Conservation (phyloP, 2,797 vertebrate genomes). For the Sitta carolinensis region DNA sequence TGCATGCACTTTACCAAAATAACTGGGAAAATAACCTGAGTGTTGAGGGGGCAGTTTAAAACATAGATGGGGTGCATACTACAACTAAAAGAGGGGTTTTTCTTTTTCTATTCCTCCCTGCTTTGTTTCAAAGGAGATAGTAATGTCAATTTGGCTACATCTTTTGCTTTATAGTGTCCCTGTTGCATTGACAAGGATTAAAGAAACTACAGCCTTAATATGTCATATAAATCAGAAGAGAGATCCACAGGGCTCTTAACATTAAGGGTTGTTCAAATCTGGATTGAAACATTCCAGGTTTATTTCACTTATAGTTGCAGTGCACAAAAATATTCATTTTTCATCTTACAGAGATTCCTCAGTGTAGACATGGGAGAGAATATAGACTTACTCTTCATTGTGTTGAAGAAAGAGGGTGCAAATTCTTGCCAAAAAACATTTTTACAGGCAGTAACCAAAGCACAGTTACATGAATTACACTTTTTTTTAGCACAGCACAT, state of each 20-base stretch:
- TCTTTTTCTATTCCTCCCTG: neutral
- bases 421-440: neutral
- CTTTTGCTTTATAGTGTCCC: neutral
- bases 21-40: neutral
- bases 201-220: neutral
- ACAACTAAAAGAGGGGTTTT: neutral
- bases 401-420: neutral
- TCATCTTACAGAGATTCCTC: neutral
- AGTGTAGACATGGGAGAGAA: neutral
- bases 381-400: neutral
- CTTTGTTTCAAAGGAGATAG: neutral
- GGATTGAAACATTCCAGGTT: neutral
- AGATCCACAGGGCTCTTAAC: neutral
- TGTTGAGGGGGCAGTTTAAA: neutral
- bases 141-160: neutral
- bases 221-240: neutral
- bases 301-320: neutral
- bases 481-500: neutral
- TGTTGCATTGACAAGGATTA: neutral
- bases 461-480: neutral
- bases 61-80: accelerated
- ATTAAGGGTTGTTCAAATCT: neutral
- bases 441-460: neutral
- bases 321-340: neutral
- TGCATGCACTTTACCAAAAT: neutral